Evolutionary conservation across 2,113 vertebrate genomes (phyloP).

Genomic region (Ammodytes marinus): DNA sequence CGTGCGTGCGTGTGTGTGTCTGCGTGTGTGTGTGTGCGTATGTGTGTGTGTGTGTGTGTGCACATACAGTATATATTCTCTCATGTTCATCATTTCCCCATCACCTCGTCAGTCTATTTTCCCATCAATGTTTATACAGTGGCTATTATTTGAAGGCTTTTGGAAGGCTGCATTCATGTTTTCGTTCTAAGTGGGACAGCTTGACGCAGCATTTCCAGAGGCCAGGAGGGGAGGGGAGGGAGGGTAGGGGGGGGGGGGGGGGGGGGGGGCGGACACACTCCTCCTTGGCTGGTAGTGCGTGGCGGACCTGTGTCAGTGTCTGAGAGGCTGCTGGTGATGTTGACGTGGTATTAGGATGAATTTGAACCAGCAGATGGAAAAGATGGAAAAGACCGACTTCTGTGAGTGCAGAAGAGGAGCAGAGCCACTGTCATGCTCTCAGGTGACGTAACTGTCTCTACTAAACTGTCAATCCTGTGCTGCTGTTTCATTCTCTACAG

Average conservation of each 20-base stretch:
- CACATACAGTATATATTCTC: background rate
- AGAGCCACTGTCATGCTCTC: constrained; percentile 10
- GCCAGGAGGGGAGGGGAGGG: background rate
- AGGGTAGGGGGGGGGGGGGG: too few relatives aligned
- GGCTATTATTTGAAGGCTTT: background rate
- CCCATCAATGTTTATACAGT: background rate
- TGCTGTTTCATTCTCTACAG: background rate
- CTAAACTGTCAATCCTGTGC: background rate
- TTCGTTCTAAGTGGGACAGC: constrained; percentile 16
- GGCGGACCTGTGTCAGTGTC: background rate
- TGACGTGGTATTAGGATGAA: background rate
- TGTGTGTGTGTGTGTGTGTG: background rate
- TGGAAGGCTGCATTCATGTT: background rate
- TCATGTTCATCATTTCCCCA: background rate
- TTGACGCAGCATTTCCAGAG: constrained; percentile 35
- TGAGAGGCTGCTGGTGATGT: background rate
- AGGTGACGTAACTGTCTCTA: constrained; percentile 28
- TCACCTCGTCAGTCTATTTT: background rate
- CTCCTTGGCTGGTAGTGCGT: constrained; percentile 13
- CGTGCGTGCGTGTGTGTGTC: background rate
- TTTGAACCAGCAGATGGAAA: background rate
- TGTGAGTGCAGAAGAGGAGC: constrained; percentile 6
- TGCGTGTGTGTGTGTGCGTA: background rate
- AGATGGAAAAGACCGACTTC: constrained; percentile 23
- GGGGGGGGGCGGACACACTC: constrained; percentile 27